phyloP scores from a whole-genome alignment of 2,113 vertebrate genomes.

The Polypterus bichir region DNA sequence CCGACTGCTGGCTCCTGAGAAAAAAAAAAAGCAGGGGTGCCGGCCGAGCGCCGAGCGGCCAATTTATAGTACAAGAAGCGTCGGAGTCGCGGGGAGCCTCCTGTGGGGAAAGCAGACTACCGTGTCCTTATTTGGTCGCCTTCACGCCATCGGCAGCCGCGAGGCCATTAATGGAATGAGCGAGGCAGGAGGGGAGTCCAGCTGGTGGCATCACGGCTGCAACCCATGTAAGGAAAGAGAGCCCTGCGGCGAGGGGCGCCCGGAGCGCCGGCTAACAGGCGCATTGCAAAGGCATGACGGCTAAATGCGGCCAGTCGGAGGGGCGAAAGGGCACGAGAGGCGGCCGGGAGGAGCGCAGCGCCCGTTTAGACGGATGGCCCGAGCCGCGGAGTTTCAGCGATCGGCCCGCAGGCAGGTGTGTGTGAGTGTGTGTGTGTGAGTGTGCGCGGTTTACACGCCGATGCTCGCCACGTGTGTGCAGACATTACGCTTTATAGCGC shows the following conservation, averaged over 20 bases:
- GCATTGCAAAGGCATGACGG: constrained; percentile 36
- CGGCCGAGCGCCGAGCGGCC: constrained; percentile 10
- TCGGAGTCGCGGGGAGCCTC: constrained; percentile 12
- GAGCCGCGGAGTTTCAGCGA: neutral
- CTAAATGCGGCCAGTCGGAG: too few species aligned
- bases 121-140: constrained; percentile 74
- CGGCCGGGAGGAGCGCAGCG: too few species aligned
- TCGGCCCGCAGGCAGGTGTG: neutral
- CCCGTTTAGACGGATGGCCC: too few species aligned
- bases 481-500: too few species aligned
- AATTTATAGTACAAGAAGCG: constrained; percentile 43
- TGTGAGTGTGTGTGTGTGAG: neutral
- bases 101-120: constrained; percentile 36
- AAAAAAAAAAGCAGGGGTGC: constrained; percentile 29
- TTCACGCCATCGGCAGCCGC: constrained; percentile 45
- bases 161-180: constrained; percentile 73
- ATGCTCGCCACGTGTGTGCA: too few species aligned
- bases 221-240: constrained; percentile 60
- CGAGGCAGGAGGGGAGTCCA: constrained; percentile 35
- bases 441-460: neutral
- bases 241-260: constrained; percentile 17
- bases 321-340: too few species aligned
- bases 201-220: constrained; percentile 26
- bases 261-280: constrained; percentile 26
- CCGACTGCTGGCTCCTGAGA: constrained; percentile 26